Conservation (phyloP, 2,113 vertebrate genomes). For the Corythoichthys haematopterus region DNA sequence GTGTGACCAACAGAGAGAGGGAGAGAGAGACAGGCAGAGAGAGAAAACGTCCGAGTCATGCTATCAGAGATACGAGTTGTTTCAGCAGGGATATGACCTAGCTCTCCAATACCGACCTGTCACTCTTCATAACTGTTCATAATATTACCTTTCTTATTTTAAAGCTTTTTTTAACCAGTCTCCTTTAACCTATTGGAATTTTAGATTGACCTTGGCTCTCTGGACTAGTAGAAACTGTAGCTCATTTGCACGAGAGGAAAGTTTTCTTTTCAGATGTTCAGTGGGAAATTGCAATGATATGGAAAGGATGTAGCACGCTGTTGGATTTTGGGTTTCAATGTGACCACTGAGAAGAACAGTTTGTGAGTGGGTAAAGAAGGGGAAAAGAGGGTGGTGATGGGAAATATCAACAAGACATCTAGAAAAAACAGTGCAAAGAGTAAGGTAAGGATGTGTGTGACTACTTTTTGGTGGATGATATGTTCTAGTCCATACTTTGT, state of each 20-base stretch:
- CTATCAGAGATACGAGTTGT: conserved; percentile 51
- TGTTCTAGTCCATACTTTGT: background rate
- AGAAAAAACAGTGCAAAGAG: conserved; percentile 62
- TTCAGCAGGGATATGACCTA: conserved; percentile 41
- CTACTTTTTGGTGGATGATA: conserved; percentile 1
- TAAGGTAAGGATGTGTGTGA: conserved; percentile 62
- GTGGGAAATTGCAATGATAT: conserved; percentile 15
- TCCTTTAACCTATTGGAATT: conserved; percentile 14
- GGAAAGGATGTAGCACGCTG: conserved; percentile 19
- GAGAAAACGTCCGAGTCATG: conserved; percentile 49
- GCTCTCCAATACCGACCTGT: conserved; percentile 21
- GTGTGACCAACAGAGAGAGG: conserved; percentile 16
- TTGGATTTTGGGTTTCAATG: conserved; percentile 33
- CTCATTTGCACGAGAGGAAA: conserved; percentile 18
- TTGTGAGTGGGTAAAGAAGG: conserved; percentile 17
- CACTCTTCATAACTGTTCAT: conserved; percentile 23
- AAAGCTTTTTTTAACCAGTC: conserved; percentile 28
- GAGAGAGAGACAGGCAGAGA: conserved; percentile 30
- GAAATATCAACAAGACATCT: conserved; percentile 71
- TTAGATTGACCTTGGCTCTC: conserved; percentile 26
- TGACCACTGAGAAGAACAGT: conserved; percentile 32
- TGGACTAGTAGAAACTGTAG: conserved; percentile 39
- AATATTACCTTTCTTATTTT: conserved; percentile 29
- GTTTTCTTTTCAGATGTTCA: background rate
- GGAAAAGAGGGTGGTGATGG: conserved; percentile 57